Evolutionary conservation across 2,888 invertebrate species (phyloP).

Genomic region (Crossocerus cetratus): DNA sequence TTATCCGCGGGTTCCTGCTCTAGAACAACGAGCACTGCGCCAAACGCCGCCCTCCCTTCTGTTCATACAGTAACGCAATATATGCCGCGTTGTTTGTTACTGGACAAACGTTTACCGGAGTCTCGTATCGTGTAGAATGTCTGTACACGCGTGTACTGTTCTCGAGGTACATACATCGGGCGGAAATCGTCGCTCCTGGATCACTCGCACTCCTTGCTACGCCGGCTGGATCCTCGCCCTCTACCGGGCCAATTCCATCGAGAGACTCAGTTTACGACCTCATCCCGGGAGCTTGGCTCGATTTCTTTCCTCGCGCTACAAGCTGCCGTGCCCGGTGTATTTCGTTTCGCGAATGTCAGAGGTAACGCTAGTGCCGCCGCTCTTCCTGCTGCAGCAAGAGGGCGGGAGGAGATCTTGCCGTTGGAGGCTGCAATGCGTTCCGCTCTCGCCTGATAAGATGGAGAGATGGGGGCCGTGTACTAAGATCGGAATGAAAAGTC

Average conservation of each 20-base stretch:
- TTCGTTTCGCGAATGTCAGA: constrained; percentile 49
- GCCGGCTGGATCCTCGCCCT: constrained; percentile 19
- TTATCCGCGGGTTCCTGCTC: constrained; percentile 22
- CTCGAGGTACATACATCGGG: neutral
- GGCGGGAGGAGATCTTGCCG: neutral
- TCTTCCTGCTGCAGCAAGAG: neutral
- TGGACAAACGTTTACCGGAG: neutral
- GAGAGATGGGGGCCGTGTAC: neutral
- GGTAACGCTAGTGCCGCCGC: constrained; percentile 22
- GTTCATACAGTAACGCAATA: too few relatives aligned
- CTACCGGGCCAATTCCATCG: constrained; percentile 26
- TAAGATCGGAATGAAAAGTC: neutral
- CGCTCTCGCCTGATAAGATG: neutral
- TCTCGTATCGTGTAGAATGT: too few relatives aligned
- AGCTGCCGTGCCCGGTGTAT: constrained; percentile 25
- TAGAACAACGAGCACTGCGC: constrained; percentile 18
- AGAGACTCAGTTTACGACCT: constrained; percentile 31
- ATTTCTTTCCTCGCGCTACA: constrained; percentile 37
- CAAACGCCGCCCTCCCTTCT: neutral
- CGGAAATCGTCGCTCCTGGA: neutral
- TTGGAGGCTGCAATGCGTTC: neutral
- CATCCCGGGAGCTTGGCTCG: constrained; percentile 16
- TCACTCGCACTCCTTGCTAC: neutral
- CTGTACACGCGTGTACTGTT: neutral
- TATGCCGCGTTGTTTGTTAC: too few relatives aligned